A percentile compares a stretch with the other conserved stretches of the same genome.
Conservation (phyloP, 2,113 vertebrate genomes). For the Scortum barcoo region DNA sequence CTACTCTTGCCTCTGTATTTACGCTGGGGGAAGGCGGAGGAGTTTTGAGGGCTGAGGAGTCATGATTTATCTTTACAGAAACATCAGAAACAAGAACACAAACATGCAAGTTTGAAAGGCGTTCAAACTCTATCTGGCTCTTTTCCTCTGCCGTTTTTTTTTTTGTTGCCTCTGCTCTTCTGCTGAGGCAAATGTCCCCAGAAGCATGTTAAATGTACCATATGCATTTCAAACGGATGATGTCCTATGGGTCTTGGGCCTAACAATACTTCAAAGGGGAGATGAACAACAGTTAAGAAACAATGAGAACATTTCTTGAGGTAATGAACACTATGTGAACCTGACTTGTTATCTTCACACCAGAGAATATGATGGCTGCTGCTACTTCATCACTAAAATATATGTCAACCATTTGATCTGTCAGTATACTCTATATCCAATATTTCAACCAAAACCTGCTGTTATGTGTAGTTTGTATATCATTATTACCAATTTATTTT, state of each 20-base stretch:
- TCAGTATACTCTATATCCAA: not conserved
- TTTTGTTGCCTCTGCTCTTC: constrained; percentile 13
- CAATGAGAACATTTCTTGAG: constrained; percentile 38
- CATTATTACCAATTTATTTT: too few species aligned
- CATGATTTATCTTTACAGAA: constrained; percentile 61
- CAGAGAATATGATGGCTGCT: not conserved
- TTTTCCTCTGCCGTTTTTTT: constrained; percentile 38
- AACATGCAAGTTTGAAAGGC: constrained; percentile 41
- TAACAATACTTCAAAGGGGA: constrained; percentile 66
- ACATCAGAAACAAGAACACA: constrained; percentile 61
- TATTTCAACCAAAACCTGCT: not conserved
- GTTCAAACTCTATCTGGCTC: constrained; percentile 41
- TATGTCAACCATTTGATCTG: not conserved
- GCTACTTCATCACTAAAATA: not conserved
- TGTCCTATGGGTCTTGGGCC: constrained; percentile 21
- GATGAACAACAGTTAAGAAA: constrained; percentile 53
- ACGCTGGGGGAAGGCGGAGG: constrained; percentile 24
- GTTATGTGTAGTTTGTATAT: not conserved
- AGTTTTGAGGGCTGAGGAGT: constrained; percentile 40
- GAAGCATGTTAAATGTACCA: constrained; percentile 42
- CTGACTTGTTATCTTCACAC: not conserved
- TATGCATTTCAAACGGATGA: constrained; percentile 55
- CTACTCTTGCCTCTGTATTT: constrained; percentile 49
- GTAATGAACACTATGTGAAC: constrained; percentile 46
- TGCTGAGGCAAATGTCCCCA: constrained; percentile 41